phyloP scores from a whole-genome alignment of 2,797 vertebrate species.

The Austrolebias charrua region DNA sequence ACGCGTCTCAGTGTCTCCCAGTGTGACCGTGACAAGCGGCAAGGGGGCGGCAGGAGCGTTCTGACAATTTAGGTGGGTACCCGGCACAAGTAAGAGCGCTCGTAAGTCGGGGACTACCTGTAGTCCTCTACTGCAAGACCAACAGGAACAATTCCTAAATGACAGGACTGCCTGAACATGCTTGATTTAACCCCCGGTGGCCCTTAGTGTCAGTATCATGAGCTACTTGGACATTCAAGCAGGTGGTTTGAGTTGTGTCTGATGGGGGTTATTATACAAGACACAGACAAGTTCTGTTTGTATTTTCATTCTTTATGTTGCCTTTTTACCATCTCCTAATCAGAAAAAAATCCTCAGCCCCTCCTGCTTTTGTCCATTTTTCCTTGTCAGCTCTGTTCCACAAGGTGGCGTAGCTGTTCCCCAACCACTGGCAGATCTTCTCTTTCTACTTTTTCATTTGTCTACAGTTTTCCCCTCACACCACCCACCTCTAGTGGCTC shows the following conservation, averaged over 20 bases:
- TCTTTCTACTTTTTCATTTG: constrained; percentile 48
- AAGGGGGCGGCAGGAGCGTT: too few relatives aligned
- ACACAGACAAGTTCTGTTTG: not conserved
- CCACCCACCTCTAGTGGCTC: constrained; percentile 66
- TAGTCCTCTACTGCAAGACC: too few relatives aligned
- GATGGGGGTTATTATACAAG: not conserved
- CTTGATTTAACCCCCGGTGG: too few relatives aligned
- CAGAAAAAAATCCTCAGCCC: constrained; percentile 13
- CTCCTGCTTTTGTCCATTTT: not conserved
- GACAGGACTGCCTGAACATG: too few relatives aligned
- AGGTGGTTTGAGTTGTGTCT: not conserved
- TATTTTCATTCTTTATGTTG: too few relatives aligned
- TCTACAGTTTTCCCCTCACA: constrained; percentile 68
- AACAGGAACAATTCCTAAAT: too few relatives aligned
- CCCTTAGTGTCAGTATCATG: not conserved
- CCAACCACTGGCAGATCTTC: constrained; percentile 31
- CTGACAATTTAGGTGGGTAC: too few relatives aligned
- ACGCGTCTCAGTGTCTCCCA: too few relatives aligned
- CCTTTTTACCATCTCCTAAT: not conserved
- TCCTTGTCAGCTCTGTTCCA: constrained; percentile 41
- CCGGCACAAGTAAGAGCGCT: too few relatives aligned
- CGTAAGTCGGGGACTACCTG: too few relatives aligned
- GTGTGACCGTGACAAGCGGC: too few relatives aligned
- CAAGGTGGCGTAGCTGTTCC: constrained; percentile 65
- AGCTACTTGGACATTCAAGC: not conserved